Base-by-base conservation (phyloP, 2,888 invertebrate genomes). In the Parapristionchus giblindavisi region DNA sequence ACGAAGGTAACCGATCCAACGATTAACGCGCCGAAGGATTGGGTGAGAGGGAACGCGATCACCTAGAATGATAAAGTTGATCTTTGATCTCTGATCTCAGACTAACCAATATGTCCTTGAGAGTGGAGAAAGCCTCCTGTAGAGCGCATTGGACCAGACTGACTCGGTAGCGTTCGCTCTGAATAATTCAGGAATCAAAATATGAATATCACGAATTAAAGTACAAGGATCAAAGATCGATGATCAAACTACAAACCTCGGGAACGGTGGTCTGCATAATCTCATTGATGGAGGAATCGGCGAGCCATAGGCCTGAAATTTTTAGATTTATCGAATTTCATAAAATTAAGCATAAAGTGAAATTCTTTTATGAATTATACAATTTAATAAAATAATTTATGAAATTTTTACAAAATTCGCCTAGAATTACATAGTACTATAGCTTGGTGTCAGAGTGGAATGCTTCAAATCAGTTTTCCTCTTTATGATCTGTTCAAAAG, bases 251-350 rank as follows among this genome's bases (percentile, higher is more conserved):
- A 48, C 48, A 11, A 32, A 71, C 70, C 68, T 85, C 85, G 1
- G 80, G 80, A 14, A 85, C 79, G 1, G 81, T 78, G 63, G 83
- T 81, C 66, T 85, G 85, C 80, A 85, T 84, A 34, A 85, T 81
- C 68, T 85, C 83, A 0, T 79, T 81, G 54, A 85, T 85, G 5
- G 85, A 78, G 0, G 84, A 82, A 56, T 85, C 85, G 3, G 84
- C 83, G 21, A 85, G 77, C 85, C 85, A 85, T 14, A 85, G 78
- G 17, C 85, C 84, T 77, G 40, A 14, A 79, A 78, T 74, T 4
- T 51, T 21, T 63, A 54, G 6, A 27, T n/a, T 14, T 54, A 54
- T 48, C 48, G 14, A 11, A 14, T 14, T 48, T 48, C 48, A 14
- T 48, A 14, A 21, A 48, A 48, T 14, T 14, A 48, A 48, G 14